Evolutionary conservation across 1,140 invertebrate genomes (phyloP).

Genomic region (Pomacea maculata): DNA sequence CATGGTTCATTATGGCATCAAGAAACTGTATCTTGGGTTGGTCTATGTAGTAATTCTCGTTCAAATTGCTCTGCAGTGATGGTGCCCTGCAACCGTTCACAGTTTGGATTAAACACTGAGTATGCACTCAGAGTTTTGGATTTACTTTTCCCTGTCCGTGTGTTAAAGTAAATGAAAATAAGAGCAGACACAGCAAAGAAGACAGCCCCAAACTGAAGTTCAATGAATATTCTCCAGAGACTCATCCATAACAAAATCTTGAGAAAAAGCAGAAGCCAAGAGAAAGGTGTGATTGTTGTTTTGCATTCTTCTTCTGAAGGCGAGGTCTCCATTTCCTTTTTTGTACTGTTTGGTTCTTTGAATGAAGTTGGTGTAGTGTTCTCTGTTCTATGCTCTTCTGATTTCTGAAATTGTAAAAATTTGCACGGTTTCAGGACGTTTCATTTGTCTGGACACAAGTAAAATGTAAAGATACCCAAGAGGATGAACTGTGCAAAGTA

Average conservation of each 20-base stretch:
- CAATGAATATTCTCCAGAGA: constrained; percentile 76
- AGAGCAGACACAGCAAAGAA: constrained; percentile 85
- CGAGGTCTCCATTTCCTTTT: background rate
- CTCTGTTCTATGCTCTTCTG: no score
- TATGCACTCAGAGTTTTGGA: constrained; percentile 89
- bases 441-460: no score
- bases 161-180: constrained; percentile 85
- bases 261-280: constrained; percentile 31
- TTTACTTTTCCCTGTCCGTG: constrained; percentile 71
- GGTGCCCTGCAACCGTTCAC: constrained; percentile 90
- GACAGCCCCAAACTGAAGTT: constrained; percentile 88
- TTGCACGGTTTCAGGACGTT: no score
- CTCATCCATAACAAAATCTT: constrained; percentile 72
- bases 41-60: constrained; percentile 72
- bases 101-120: constrained; percentile 97
- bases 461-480: no score
- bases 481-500: no score
- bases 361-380: no score
- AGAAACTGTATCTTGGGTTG: constrained; percentile 7
- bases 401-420: no score
- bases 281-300: background rate
- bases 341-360: no score
- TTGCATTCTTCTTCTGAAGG: background rate
- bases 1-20: background rate
- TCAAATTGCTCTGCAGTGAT: constrained; percentile 96